Conservation (phyloP, 2,113 vertebrate genomes). For the Arothron firmamentum region DNA sequence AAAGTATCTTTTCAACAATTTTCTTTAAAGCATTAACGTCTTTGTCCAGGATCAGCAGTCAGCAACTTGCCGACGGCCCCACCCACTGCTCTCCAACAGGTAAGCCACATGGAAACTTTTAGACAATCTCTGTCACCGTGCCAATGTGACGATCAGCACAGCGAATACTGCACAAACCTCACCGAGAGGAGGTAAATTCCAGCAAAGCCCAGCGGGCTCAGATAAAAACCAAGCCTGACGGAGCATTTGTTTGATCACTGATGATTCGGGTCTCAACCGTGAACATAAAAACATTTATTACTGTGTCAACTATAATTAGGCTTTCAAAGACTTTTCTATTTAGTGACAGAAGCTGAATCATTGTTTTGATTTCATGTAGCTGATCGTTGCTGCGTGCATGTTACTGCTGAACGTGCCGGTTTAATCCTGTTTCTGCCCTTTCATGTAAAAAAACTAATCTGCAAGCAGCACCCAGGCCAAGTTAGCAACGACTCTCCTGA, state of each 20-base stretch:
- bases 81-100: conserved; percentile 42
- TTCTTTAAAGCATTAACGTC: conserved; percentile 17
- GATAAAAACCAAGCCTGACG: neutral
- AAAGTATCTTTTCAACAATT: neutral
- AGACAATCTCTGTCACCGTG: conserved; percentile 22
- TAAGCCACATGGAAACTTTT: conserved; percentile 52
- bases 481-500: neutral
- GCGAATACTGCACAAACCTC: conserved; percentile 7
- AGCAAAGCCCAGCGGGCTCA: neutral
- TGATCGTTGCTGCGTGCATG: neutral
- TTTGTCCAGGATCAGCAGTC: conserved; percentile 39
- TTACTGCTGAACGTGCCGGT: neutral
- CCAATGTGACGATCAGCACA: conserved; percentile 18
- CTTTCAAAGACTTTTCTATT: conserved; percentile 3
- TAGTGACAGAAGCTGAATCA: conserved; percentile 8
- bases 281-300: conserved; percentile 12
- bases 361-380: conserved; percentile 1
- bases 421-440: neutral
- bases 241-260: conserved; percentile 6
- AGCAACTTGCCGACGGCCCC: conserved; percentile 21
- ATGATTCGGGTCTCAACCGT: neutral
- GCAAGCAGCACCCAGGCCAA: too few relatives aligned
- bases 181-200: conserved; percentile 19
- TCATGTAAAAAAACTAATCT: too few relatives aligned
- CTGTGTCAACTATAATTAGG: conserved; percentile 10